Evolutionary conservation across 2,113 vertebrate species (phyloP).

Genomic region (Myotis lucifugus): DNA sequence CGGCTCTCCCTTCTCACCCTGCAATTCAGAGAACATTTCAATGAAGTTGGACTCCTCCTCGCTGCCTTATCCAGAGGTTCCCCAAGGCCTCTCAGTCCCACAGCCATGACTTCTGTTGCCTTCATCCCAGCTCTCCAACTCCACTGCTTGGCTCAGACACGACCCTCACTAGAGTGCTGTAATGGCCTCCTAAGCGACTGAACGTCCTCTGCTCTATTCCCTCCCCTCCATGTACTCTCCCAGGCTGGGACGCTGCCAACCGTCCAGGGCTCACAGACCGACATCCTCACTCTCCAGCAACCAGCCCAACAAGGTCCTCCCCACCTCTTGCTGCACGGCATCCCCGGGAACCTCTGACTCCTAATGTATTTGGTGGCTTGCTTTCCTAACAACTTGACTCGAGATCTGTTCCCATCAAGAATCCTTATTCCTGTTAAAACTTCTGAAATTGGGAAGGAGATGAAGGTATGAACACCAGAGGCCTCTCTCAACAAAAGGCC

Average conservation of each 20-base stretch:
- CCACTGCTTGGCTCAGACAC: accelerated
- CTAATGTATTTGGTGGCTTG: not conserved
- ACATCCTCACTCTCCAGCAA: not conserved
- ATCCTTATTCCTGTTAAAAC: not conserved
- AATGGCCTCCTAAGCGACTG: not conserved
- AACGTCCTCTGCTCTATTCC: not conserved
- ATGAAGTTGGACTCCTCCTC: not conserved
- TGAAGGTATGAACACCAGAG: not conserved
- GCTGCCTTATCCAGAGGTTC: not conserved
- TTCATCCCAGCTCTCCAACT: not conserved
- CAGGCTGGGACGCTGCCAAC: not conserved
- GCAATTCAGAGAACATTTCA: constrained; percentile 66
- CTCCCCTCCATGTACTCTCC: not conserved
- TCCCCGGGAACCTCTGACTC: not conserved
- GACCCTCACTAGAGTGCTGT: too few species aligned
- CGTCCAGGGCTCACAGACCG: not conserved
- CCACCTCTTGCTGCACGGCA: not conserved
- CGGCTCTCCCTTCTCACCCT: constrained; percentile 96
- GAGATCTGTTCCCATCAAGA: not conserved
- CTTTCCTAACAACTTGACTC: constrained; percentile 8
- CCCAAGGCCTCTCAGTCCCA: too few species aligned
- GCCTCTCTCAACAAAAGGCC: not conserved
- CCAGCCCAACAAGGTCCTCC: not conserved
- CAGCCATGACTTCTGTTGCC: not conserved
- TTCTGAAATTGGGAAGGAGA: not conserved